Evolutionary conservation across 2,113 vertebrate species (phyloP).

Genomic region (Chamaetylas fuelleborni): DNA sequence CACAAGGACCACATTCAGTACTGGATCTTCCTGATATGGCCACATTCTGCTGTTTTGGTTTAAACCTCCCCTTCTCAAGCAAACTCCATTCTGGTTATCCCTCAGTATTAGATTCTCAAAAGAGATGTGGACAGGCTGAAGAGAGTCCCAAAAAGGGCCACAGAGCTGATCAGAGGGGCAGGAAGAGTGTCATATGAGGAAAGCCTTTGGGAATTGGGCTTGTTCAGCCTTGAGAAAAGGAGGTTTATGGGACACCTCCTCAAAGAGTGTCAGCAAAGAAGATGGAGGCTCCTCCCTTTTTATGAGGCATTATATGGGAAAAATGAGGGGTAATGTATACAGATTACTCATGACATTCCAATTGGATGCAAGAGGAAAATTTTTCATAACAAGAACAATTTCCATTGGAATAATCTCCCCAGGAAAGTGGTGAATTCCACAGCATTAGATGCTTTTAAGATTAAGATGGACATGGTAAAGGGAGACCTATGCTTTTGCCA

Average conservation of each 20-base stretch:
- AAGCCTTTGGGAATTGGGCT: background rate
- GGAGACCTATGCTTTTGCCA: background rate
- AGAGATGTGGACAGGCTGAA: background rate
- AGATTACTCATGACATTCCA: rapidly evolving
- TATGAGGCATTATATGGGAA: background rate
- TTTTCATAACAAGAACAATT: background rate
- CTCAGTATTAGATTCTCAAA: background rate
- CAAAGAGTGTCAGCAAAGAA: background rate
- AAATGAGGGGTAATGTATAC: background rate
- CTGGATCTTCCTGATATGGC: background rate
- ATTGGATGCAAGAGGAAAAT: background rate
- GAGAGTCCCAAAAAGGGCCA: rapidly evolving
- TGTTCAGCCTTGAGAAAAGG: background rate
- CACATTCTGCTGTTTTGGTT: background rate
- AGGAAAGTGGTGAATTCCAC: background rate
- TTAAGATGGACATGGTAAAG: background rate
- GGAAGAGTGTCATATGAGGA: background rate
- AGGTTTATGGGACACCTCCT: background rate
- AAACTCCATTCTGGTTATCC: background rate
- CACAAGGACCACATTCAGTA: background rate
- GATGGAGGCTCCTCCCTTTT: background rate
- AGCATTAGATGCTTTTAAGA: background rate
- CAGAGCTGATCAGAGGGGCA: background rate
- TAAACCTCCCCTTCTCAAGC: background rate
- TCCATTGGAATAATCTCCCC: background rate